Conservation (phyloP, 2,888 invertebrate species). For the Dyspetes luteomarginatus region DNA sequence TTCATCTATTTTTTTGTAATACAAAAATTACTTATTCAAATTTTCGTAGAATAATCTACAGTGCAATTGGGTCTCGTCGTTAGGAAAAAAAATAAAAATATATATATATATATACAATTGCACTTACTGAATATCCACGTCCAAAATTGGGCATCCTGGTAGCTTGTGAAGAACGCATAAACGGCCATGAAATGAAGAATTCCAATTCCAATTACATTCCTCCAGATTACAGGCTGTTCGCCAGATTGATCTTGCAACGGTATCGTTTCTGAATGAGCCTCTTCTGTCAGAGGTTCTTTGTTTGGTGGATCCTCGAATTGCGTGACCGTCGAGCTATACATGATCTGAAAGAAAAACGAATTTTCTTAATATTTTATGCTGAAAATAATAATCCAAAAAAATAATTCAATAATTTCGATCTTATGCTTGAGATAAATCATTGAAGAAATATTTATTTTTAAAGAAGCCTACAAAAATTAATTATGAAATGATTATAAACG, state of each 20-base stretch:
- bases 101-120: not conserved
- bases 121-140: constrained; percentile 87
- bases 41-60: no score
- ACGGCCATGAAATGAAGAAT: constrained; percentile 84
- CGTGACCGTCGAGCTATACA: constrained; percentile 73
- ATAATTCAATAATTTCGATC: not conserved
- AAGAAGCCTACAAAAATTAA: no score
- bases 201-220: constrained; percentile 85
- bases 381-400: not conserved
- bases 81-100: not conserved
- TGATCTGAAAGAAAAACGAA: constrained; percentile 48
- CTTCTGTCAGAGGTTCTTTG: constrained; percentile 58
- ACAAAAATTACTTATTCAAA: no score
- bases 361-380: not conserved
- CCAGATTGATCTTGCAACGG: constrained; percentile 63
- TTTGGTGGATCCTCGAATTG: constrained; percentile 69
- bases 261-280: constrained; percentile 60
- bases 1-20: no score
- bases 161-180: constrained; percentile 80
- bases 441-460: no score
- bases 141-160: constrained; percentile 80
- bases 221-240: constrained; percentile 86
- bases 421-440: not conserved
- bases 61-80: not conserved
- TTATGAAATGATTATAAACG: no score